Evolutionary conservation across 2,797 vertebrate genomes (phyloP).

Genomic region (Monodelphis domestica): DNA sequence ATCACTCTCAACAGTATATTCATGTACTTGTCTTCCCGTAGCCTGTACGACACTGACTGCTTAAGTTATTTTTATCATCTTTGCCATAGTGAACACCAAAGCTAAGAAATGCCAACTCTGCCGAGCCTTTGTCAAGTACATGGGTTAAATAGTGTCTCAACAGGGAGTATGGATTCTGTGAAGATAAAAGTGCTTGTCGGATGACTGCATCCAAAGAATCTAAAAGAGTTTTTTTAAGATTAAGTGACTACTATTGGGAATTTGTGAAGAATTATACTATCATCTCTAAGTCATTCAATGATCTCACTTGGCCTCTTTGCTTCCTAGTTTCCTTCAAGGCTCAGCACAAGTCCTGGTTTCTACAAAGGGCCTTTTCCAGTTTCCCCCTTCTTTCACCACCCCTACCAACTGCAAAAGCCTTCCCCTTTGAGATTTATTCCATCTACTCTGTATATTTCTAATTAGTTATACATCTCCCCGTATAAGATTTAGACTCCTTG

Average conservation of each 20-base stretch:
- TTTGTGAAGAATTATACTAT: neutral
- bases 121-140: neutral
- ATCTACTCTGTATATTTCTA: neutral
- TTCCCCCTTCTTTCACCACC: neutral
- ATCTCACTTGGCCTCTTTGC: neutral
- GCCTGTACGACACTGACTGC: neutral
- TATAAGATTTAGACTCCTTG: neutral
- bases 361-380: neutral
- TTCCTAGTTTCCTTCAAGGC: neutral
- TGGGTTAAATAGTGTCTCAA: neutral
- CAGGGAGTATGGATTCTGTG: neutral
- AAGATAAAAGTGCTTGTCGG: neutral
- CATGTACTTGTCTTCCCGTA: neutral
- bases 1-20: neutral
- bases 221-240: neutral
- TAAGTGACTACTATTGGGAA: neutral
- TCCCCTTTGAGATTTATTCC: neutral
- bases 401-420: neutral
- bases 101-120: neutral
- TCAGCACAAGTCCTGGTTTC: neutral
- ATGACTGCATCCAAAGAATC: neutral
- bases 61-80: neutral
- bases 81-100: neutral
- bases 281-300: neutral
- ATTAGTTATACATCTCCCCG: neutral